Base-by-base conservation (phyloP, 2,113 vertebrate genomes). In the Tachuris rubrigastra region DNA sequence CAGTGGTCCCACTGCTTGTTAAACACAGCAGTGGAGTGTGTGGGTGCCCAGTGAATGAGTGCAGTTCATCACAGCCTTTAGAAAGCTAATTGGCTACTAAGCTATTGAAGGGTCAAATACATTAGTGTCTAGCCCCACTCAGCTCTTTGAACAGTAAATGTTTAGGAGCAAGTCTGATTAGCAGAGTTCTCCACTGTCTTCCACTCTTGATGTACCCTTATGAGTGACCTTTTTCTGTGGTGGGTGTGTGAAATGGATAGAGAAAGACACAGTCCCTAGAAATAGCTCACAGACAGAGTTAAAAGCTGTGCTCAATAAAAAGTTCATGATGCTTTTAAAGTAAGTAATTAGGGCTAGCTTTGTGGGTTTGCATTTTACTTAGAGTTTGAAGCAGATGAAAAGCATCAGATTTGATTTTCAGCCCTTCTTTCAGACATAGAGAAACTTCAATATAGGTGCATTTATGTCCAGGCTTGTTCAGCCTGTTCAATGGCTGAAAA, bases 21-120 rank as follows among this genome's bases (percentile, higher is more conserved):
- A 44, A 92, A 71, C 75, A 31, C 55, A 83, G 22, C 81, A 72
- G 78, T 35, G 33, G 56, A 69, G 69, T 14, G 56, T 53, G 68
- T 52, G 87, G 39, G 53, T 81, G 93, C 66, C 60, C 80, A 56
- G 49, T 25, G 86, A 96, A 86, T 30, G 84, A 87, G 30, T 3
- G 52, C 75, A 60, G 88, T 50, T 94, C 92, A 87, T 91, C 90
- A 21, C 5, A 85, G 86, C 88, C 77, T 89, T 95, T 60, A 33
- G 86, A 80, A 76, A 95, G 41, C 47, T 91, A 95, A 96, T 82
- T 95, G 90, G 86, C 85, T 74, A 14, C 72, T 33, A 55, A 88
- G 60, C 46, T 92, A 88, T 89, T 86, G 60, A 82, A 71, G 93
- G 72, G 88, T 71, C 94, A 93, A 65, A 83, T 47, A 31, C 86